phyloP scores from a whole-genome alignment of 1,140 invertebrate species.

The Penaeus chinensis region DNA sequence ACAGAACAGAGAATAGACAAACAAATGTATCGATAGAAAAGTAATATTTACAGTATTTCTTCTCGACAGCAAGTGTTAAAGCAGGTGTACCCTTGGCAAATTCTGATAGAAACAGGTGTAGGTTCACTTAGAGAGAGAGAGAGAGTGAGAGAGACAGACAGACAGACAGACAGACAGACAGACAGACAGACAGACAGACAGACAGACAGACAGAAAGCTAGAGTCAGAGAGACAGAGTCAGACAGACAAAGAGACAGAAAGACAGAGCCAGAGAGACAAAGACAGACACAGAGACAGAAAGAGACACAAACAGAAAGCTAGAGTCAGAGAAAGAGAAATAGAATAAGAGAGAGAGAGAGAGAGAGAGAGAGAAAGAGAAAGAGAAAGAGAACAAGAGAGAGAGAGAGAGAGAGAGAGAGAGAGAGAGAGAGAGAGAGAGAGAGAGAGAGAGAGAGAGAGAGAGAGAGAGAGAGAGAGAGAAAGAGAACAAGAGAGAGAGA shows the following conservation, averaged over 20 bases:
- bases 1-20: no score
- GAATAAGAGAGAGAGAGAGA: no score
- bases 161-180: not conserved
- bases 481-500: not conserved
- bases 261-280: not conserved
- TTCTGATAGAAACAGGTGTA: no score
- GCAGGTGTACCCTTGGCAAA: no score
- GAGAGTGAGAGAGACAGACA: not conserved
- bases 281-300: not conserved
- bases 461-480: not conserved
- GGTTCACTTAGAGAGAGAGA: no score
- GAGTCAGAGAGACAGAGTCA: not conserved
- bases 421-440: not conserved
- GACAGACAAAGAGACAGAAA: not conserved
- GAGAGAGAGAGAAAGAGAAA: not conserved
- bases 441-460: not conserved
- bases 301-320: not conserved
- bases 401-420: not conserved
- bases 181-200: not conserved
- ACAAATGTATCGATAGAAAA: not conserved
- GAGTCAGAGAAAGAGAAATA: not conserved
- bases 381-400: not conserved
- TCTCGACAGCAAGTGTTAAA: no score
- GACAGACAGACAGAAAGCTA: not conserved
- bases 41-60: not conserved